Percentiles rank a stretch among this genome's conserved stretches.
Conservation (phyloP, 1,140 invertebrate genomes). For the Brachionus plicatilis region DNA sequence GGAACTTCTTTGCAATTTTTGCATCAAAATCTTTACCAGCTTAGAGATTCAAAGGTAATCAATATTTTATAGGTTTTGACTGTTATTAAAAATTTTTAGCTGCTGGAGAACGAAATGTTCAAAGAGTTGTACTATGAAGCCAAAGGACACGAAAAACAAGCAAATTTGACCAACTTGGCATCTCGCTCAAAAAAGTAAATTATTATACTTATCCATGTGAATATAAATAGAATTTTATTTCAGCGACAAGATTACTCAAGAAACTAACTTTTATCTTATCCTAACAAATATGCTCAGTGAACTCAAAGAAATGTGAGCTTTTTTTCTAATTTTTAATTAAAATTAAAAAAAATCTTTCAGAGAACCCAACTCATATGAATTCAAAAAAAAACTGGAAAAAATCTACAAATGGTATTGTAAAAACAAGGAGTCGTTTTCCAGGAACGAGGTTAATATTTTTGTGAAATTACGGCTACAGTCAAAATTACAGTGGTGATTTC, state of each 20-base stretch:
- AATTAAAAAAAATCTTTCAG: background rate
- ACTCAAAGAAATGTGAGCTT: slow-evolving; percentile 25
- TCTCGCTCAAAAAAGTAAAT: slow-evolving; percentile 22
- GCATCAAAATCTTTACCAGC: slow-evolving; percentile 36
- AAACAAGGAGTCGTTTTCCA: background rate
- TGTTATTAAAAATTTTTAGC: background rate
- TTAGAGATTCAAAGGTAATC: slow-evolving; percentile 5
- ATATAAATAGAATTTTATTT: background rate
- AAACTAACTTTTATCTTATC: slow-evolving; percentile 32
- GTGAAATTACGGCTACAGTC: too few relatives aligned
- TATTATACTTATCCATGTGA: background rate
- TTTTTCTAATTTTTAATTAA: background rate
- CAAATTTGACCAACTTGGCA: background rate
- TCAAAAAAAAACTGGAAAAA: slow-evolving; percentile 32
- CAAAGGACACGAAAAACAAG: slow-evolving; percentile 14
- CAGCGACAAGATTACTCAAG: slow-evolving; percentile 16
- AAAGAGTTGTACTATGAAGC: slow-evolving; percentile 28
- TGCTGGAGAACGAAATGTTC: slow-evolving; percentile 11
- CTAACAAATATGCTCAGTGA: slow-evolving; percentile 32
- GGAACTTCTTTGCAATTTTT: slow-evolving; percentile 31
- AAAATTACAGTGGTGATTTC: too few relatives aligned
- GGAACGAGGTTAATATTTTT: background rate
- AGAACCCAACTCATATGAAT: background rate
- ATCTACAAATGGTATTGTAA: slow-evolving; percentile 35
- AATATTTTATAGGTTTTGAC: background rate